Conservation (phyloP, 2,113 vertebrate genomes). For the Stegostoma tigrinum region DNA sequence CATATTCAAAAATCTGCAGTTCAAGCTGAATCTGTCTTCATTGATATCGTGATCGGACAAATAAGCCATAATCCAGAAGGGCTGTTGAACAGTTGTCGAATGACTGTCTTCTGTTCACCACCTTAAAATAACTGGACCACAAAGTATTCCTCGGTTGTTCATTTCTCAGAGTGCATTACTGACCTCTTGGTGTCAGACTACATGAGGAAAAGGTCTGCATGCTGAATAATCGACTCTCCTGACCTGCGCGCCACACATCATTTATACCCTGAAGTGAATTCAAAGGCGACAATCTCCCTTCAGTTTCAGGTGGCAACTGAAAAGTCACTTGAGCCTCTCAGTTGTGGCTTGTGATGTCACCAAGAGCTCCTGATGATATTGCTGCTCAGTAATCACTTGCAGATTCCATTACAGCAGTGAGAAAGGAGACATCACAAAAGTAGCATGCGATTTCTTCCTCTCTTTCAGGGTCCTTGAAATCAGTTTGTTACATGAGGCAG, state of each 20-base stretch:
- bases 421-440: background rate
- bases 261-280: background rate
- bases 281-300: background rate
- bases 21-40: background rate
- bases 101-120: background rate
- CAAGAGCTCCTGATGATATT: background rate
- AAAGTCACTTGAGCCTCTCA: background rate
- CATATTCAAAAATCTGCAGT: background rate
- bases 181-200: background rate
- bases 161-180: background rate
- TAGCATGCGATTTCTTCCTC: background rate
- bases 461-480: background rate
- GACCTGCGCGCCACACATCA: background rate
- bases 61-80: background rate
- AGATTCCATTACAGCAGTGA: background rate
- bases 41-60: background rate
- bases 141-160: background rate
- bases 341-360: background rate
- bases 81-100: background rate
- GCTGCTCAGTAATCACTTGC: background rate
- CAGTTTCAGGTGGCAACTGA: background rate
- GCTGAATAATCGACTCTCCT: background rate
- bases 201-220: background rate
- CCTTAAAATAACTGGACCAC: background rate
- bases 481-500: background rate